Evolutionary conservation across 2,113 vertebrate species (phyloP).

Genomic region (Aegithalos caudatus): DNA sequence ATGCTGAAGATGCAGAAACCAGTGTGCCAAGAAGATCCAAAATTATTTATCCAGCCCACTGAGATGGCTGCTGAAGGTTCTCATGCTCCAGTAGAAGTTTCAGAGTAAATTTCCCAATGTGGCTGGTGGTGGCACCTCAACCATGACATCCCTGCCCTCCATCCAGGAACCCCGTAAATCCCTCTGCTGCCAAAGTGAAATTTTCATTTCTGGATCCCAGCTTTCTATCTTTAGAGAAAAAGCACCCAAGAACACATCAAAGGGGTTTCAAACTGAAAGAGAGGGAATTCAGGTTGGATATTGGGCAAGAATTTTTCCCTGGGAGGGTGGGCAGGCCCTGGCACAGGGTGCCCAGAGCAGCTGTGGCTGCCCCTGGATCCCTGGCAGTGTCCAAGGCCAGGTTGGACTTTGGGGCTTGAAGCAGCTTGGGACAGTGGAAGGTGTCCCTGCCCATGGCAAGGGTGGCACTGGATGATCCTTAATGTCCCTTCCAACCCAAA

Average conservation of each 20-base stretch:
- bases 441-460: background rate
- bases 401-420: fast-evolving
- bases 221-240: background rate
- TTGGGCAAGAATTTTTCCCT: background rate
- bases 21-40: fast-evolving
- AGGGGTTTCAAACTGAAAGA: background rate
- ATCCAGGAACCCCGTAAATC: background rate
- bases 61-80: background rate
- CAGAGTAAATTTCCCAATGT: background rate
- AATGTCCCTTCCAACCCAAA: background rate
- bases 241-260: background rate
- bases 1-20: background rate
- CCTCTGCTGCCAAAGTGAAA: background rate
- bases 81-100: background rate
- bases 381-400: background rate
- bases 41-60: background rate
- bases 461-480: fast-evolving
- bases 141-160: background rate
- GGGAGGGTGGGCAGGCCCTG: background rate
- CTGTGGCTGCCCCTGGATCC: background rate
- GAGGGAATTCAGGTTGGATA: background rate
- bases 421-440: fast-evolving
- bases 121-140: background rate
- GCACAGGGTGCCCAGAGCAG: background rate
- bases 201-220: background rate